Base-by-base conservation (phyloP, 1,140 invertebrate genomes). In the Megalonaias nervosa region DNA sequence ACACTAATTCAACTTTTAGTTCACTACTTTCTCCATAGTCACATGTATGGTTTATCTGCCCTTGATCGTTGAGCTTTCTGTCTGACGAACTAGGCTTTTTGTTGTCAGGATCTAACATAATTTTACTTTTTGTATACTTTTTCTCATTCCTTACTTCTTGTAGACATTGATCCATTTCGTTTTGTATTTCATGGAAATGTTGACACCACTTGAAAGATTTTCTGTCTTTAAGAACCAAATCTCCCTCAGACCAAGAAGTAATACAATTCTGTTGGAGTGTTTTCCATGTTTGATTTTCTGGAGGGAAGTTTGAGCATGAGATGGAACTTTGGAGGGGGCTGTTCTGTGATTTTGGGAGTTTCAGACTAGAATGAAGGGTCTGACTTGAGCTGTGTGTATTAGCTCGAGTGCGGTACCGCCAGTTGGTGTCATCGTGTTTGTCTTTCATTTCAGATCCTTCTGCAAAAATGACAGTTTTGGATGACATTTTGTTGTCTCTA, bases 151-250 rank as follows among this genome's bases (percentile, higher is more conserved):
- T 69, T 60, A 67, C 9, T 67, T 67, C 70, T 11, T 56, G 14
- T 55, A 75, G 62, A 19, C 74, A 87, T 58, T 79, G 81, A 57
- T 88, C 87, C 87, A 89, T 89, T 80, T 89, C 88, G 67, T 82
- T 77, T 79, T 87, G 87, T 57, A 89, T 87, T 77, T 87, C 83
- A 61, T 85, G 84, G 70, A 86, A 89, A 67, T 87, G 80, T 57
- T 83, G 81, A 70, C 85, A 86, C 86, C 85, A 87, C 69, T 86
- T 85, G 19, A 78, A 23, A 14, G 81, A 82, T 74, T 85, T 86
- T 60, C 80, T 84, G 71, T 88, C 86, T 78, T 78, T 26, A 31
- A 21, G 16, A 78, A 55, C 31, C 71, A 58, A 74, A 58, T 69
- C n/a, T 62, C 67, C 56, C 71, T 59, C 58, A 70, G 64, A 61